These are phyloP conservation scores for Prosapia bicincta DNA, from an alignment of 2,888 invertebrate species.

Conservation along the genomic window DNA sequence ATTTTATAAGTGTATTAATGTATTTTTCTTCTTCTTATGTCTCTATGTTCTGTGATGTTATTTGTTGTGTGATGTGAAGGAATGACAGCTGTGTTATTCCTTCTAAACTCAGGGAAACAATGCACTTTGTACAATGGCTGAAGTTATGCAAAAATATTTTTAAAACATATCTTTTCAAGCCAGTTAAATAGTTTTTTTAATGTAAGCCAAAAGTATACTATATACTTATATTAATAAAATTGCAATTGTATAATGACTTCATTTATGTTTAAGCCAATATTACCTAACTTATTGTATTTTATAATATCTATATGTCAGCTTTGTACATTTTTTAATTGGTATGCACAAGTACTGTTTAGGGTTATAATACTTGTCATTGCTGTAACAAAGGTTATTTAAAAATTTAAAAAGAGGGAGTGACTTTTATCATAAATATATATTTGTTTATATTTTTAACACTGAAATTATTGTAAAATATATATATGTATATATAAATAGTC, in stretches of 20 bases:
- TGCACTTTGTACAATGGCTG: neutral
- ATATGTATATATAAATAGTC: neutral
- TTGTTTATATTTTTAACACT: constrained; percentile 2
- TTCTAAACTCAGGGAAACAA: neutral
- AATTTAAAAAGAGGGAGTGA: neutral
- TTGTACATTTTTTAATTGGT: neutral
- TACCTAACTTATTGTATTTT: neutral
- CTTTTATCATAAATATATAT: neutral
- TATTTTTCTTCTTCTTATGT: neutral
- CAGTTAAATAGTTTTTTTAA: neutral
- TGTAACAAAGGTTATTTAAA: neutral
- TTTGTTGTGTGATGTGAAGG: neutral
- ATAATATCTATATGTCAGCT: neutral
- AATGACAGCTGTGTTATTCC: neutral
- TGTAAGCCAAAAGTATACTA: neutral
- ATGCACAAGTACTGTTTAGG: neutral
- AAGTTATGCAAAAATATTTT: neutral
- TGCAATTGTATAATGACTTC: neutral
- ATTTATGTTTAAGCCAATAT: neutral
- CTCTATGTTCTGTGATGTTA: constrained; percentile 2
- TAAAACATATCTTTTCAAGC: neutral
- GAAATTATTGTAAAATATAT: neutral
- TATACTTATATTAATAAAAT: neutral
- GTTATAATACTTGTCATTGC: neutral
- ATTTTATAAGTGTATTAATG: neutral